Evolutionary conservation across 2,797 vertebrate genomes (phyloP), one percentile per base, ranked within the genome.

Genomic region (Diceros bicornis): DNA sequence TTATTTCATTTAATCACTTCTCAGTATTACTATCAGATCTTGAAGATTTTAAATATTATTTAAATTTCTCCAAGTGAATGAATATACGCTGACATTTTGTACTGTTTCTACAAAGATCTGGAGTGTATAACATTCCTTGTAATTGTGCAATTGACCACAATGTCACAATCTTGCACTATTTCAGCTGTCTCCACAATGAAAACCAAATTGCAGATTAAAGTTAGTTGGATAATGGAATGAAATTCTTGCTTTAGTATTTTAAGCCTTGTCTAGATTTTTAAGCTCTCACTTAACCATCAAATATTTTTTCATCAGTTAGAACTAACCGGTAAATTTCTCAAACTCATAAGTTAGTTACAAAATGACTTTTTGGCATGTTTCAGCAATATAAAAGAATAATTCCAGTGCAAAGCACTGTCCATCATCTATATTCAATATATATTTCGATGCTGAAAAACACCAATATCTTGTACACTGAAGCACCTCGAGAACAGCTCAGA

Each of bases 181-280:
- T 94, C 83, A 93, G 13, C 41, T 7, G 1, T 96, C 55, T 96
- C 21, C 27, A 81, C 89, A 93, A 72, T 57, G 68, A 96, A 97
- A 97, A 96, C 57, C 93, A 96, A 98, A 94, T 5, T 92, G 7
- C 52, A 88, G 27, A 86, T 62, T 91, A 64, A 94, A 84, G 20
- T 61, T 32, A 75, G 25, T 64, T 79, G 64, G 29, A 72, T 86
- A 75, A 64, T 59, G 37, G 61, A 83, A 72, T 59, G 52, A 87
- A 91, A 82, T 71, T 66, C 47, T 96, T 87, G 12, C 47, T 44
- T 32, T 64, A 81, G 66, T 62, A 86, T 69, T 93, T 75, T 85
- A 89, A 89, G 59, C 7, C n/a, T 77, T 47, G 4, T 96, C 89
- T 78, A 50, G 34, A 93, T 69, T 61, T 85, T 81, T 91, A 44